A percentile compares a stretch with the other conserved stretches of the same genome.
phyloP scores from a whole-genome alignment of 2,113 vertebrate species.

The Pollimyrus isidori region DNA sequence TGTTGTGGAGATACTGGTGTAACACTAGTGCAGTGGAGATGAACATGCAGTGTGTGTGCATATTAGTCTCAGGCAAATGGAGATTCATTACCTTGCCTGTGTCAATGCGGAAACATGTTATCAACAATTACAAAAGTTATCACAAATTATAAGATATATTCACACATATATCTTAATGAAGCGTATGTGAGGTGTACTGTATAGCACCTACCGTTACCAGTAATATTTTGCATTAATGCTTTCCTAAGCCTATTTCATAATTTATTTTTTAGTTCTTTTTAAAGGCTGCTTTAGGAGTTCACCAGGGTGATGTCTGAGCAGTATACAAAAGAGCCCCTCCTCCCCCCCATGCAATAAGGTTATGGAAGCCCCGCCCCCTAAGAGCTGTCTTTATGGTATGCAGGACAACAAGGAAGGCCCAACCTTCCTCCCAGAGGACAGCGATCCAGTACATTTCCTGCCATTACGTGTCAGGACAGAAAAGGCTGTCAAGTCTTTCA shows the following conservation, averaged over 20 bases:
- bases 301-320: not conserved
- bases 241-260: not conserved
- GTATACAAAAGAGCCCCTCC: not conserved
- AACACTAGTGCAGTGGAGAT: not conserved
- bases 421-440: conserved; percentile 36
- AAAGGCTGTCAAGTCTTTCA: conserved; percentile 22
- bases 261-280: not conserved
- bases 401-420: conserved; percentile 34
- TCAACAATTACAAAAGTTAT: not conserved
- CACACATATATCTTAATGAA: not conserved
- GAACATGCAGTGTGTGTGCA: not conserved
- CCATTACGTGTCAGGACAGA: conserved; percentile 26
- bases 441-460: conserved; percentile 46
- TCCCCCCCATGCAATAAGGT: not conserved
- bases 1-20: not conserved
- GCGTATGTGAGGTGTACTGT: not conserved
- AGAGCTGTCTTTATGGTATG: not conserved
- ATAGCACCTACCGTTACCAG: not conserved
- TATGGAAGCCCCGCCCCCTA: not conserved
- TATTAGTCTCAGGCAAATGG: not conserved
- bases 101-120: not conserved
- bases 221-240: not conserved
- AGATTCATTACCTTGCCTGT: not conserved
- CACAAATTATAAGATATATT: not conserved
- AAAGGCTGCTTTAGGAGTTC: not conserved